A percentile compares a stretch with the other conserved stretches of the same genome.
Conservation (phyloP, 2,113 vertebrate genomes). For the Isurus oxyrinchus region DNA sequence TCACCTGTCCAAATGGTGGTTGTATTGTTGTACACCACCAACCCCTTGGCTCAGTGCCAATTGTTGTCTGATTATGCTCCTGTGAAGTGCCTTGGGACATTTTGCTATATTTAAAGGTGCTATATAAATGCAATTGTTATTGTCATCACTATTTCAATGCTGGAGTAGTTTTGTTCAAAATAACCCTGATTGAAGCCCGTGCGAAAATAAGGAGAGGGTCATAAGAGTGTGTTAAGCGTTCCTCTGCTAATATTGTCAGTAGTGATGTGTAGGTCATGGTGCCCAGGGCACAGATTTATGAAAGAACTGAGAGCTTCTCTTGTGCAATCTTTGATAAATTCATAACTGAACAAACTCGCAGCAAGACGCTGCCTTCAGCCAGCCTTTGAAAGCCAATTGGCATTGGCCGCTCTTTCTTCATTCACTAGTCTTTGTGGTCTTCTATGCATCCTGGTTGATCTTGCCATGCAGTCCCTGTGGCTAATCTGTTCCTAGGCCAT, state of each 20-base stretch:
- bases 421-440: neutral
- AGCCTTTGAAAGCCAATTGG: neutral
- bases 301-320: neutral
- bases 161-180: neutral
- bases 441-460: neutral
- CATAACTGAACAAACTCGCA: neutral
- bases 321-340: neutral
- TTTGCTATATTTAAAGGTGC: neutral
- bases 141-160: neutral
- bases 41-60: too few relatives aligned
- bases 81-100: neutral
- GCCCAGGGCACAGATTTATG: neutral
- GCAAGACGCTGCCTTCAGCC: neutral
- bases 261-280: neutral
- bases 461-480: neutral
- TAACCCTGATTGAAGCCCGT: neutral
- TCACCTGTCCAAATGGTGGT: neutral
- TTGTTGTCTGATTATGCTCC: neutral
- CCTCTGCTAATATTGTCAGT: neutral
- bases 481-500: neutral
- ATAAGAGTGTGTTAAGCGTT: neutral
- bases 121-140: neutral
- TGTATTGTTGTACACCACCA: too few relatives aligned
- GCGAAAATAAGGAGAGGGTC: neutral
- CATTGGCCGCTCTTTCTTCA: neutral